Percentiles rank a stretch among this genome's conserved stretches.
Evolutionary conservation across 2,113 vertebrate genomes (phyloP).

Genomic region (Anarhynchus alexandrinus): DNA sequence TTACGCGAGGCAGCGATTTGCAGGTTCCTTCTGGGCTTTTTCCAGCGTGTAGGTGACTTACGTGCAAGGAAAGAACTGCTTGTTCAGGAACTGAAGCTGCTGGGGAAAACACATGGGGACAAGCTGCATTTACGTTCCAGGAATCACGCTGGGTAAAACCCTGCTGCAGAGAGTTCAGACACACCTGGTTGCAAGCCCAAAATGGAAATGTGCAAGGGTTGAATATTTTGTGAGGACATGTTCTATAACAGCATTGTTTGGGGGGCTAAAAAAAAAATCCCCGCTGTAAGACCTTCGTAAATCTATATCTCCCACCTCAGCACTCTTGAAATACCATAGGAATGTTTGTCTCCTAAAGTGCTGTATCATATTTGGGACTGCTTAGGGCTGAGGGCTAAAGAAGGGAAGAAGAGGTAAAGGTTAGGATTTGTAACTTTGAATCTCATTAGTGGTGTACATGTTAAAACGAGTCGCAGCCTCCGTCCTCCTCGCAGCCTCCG

Average conservation of each 20-base stretch:
- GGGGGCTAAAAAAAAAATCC: background rate
- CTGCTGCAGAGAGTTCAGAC: constrained; percentile 29
- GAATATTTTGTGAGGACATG: constrained; percentile 51
- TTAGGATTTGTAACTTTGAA: background rate
- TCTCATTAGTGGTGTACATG: background rate
- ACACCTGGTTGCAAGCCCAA: constrained; percentile 61
- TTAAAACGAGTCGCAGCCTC: background rate
- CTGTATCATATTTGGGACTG: background rate
- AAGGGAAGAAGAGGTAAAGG: background rate
- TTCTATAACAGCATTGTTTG: constrained; percentile 42
- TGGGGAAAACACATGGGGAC: constrained; percentile 27
- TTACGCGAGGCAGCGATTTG: constrained; percentile 1
- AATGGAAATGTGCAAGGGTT: constrained; percentile 48
- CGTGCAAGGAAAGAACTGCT: constrained; percentile 52
- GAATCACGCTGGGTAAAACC: constrained; percentile 36
- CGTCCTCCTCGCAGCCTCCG: background rate
- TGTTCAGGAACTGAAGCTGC: constrained; percentile 57
- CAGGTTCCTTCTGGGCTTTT: constrained; percentile 7
- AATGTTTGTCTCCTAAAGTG: background rate
- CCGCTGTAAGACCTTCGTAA: background rate
- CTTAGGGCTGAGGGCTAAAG: background rate
- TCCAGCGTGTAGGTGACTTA: constrained; percentile 48
- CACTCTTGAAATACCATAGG: background rate
- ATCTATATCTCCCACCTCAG: constrained; percentile 17
- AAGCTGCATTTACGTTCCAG: constrained; percentile 40